phyloP scores from a whole-genome alignment of 2,113 vertebrate genomes.

The Rhombomys opimus region DNA sequence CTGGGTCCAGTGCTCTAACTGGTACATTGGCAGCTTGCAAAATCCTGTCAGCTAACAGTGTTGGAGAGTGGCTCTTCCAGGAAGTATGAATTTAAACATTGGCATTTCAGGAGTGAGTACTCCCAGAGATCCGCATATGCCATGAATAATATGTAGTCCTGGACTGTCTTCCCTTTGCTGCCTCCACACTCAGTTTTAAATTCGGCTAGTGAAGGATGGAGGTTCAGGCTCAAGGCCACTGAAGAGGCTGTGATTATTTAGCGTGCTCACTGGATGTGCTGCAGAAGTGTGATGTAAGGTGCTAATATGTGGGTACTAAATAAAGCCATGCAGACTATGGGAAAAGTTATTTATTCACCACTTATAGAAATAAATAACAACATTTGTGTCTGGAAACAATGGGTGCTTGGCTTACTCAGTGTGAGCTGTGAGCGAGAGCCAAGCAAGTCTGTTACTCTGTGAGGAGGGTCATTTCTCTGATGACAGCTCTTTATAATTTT shows the following conservation, averaged over 20 bases:
- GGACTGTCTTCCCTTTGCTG: not conserved
- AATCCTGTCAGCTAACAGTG: constrained; percentile 31
- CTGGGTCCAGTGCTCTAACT: not conserved
- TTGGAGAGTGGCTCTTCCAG: constrained; percentile 37
- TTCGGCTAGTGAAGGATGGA: constrained; percentile 36
- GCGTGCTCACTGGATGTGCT: constrained; percentile 26
- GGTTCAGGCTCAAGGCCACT: constrained; percentile 75
- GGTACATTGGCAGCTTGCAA: constrained; percentile 48
- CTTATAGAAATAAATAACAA: constrained; percentile 79
- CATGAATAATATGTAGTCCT: constrained; percentile 6
- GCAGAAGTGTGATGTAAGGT: constrained; percentile 78
- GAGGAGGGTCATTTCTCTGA: constrained; percentile 72
- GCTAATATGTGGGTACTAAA: constrained; percentile 74
- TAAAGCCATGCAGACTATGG: constrained; percentile 36
- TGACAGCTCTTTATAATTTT: constrained; percentile 74
- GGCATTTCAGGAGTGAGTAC: constrained; percentile 37
- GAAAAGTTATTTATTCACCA: constrained; percentile 79
- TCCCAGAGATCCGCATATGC: not conserved
- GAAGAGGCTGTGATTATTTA: constrained; percentile 49
- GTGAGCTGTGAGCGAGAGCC: constrained; percentile 66
- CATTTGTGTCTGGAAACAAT: constrained; percentile 63
- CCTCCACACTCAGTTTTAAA: constrained; percentile 19
- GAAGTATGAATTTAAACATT: constrained; percentile 73
- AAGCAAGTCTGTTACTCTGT: constrained; percentile 57
- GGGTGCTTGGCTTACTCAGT: constrained; percentile 63